These are phyloP conservation scores for Morpho helenor DNA, from an alignment of 2,888 invertebrate genomes.

Conservation along the genomic window DNA sequence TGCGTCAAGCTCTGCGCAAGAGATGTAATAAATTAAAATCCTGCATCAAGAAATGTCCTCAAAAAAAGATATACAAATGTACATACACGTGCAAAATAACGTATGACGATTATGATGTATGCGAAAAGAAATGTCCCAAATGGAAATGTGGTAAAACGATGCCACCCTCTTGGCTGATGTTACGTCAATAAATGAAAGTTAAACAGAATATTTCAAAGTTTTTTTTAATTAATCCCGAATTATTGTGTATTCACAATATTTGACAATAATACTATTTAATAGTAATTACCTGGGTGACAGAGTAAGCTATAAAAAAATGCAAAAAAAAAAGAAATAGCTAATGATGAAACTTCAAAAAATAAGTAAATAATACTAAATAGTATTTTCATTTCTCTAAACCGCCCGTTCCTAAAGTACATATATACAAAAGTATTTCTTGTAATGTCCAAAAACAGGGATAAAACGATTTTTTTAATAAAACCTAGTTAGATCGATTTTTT, in stretches of 20 bases:
- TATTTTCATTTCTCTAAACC: no score
- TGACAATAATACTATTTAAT: no score
- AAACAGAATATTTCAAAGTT: background rate
- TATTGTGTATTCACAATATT: background rate
- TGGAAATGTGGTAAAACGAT: constrained; percentile 37
- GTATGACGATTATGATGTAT: constrained; percentile 34
- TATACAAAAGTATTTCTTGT: no score
- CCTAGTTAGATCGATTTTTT: no score
- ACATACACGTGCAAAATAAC: constrained; percentile 32
- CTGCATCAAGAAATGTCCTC: constrained; percentile 36
- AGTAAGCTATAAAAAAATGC: no score
- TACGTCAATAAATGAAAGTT: constrained; percentile 5
- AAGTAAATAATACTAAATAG: no score
- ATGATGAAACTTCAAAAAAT: no score
- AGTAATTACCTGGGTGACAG: no score
- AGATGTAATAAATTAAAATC: constrained; percentile 33
- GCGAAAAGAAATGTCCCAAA: constrained; percentile 31
- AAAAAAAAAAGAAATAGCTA: no score
- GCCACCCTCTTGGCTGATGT: constrained; percentile 32
- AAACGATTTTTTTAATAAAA: no score
- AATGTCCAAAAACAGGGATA: no score
- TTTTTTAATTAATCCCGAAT: background rate
- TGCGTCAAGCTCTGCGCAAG: constrained; percentile 33
- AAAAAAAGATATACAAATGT: constrained; percentile 28
- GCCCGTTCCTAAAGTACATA: no score